Conservation (phyloP, 2,797 vertebrate genomes). For the Alcedo atthis region DNA sequence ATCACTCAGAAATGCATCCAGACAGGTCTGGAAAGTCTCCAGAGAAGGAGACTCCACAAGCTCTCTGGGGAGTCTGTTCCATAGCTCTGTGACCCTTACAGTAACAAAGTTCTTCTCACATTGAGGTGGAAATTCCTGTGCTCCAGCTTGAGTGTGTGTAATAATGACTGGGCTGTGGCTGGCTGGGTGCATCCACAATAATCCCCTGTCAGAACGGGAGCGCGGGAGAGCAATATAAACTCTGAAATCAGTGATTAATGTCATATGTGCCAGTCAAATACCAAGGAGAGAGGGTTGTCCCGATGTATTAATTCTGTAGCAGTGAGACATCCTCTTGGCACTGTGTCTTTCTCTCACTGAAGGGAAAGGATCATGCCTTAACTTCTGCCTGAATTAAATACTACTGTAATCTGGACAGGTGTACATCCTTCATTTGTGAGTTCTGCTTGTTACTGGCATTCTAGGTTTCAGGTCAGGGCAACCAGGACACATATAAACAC, state of each 20-base stretch:
- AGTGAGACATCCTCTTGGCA: not conserved
- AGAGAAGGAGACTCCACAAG: too few species aligned
- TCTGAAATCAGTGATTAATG: conserved; percentile 20
- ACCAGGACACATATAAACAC: too few species aligned
- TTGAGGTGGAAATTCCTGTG: too few species aligned
- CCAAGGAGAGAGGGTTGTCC: not conserved
- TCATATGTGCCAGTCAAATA: not conserved
- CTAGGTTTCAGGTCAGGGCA: too few species aligned
- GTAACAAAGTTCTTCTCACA: too few species aligned
- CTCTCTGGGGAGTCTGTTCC: too few species aligned
- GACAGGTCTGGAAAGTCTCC: too few species aligned
- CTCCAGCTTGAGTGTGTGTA: not conserved
- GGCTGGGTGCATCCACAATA: not conserved
- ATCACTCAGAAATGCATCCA: too few species aligned
- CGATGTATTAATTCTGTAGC: not conserved
- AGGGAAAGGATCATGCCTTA: not conserved
- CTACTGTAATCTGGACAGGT: rapidly evolving
- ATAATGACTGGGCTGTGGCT: not conserved
- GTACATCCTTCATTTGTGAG: not conserved
- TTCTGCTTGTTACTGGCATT: not conserved
- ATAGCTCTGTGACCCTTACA: too few species aligned
- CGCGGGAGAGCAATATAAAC: not conserved
- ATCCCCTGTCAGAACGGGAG: not conserved
- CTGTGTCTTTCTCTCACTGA: not conserved
- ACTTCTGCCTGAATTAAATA: not conserved